Evolutionary conservation across 2,888 invertebrate species (phyloP).

Genomic region (Euzophera pinguis): DNA sequence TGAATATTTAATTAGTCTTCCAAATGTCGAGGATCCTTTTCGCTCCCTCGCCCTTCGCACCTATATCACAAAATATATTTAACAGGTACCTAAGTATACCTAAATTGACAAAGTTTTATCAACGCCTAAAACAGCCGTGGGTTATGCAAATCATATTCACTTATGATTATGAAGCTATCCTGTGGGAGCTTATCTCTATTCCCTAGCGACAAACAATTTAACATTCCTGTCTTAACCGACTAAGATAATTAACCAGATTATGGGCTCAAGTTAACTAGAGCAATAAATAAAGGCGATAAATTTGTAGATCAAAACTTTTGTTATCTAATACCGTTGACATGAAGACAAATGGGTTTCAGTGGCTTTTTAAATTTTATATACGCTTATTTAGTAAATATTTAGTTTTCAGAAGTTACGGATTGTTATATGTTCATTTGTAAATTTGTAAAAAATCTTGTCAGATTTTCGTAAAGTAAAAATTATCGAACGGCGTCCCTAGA

Average conservation of each 20-base stretch:
- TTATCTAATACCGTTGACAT: not conserved
- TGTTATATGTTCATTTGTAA: too few relatives aligned
- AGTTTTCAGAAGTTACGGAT: too few relatives aligned
- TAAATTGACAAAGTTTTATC: slow-evolving; percentile 12
- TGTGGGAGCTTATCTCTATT: slow-evolving; percentile 1
- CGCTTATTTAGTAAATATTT: too few relatives aligned
- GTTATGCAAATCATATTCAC: slow-evolving; percentile 17
- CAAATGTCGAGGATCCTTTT: slow-evolving; percentile 7
- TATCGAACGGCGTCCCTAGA: too few relatives aligned
- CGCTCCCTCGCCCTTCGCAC: not conserved
- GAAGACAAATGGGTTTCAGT: too few relatives aligned
- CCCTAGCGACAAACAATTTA: not conserved
- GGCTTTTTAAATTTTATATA: too few relatives aligned
- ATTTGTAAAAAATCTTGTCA: too few relatives aligned
- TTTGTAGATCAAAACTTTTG: not conserved
- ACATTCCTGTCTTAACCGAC: not conserved
- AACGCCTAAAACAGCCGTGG: slow-evolving; percentile 3
- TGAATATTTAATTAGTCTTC: slow-evolving; percentile 9
- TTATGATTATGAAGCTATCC: slow-evolving; percentile 15
- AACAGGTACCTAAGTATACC: not conserved
- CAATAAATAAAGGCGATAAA: not conserved
- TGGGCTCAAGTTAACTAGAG: not conserved
- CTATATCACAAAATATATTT: not conserved
- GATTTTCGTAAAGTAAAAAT: too few relatives aligned
- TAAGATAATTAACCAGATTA: not conserved